Evolutionary conservation across 2,888 invertebrate genomes (phyloP).

Genomic region (Pharmacophagus antenor): DNA sequence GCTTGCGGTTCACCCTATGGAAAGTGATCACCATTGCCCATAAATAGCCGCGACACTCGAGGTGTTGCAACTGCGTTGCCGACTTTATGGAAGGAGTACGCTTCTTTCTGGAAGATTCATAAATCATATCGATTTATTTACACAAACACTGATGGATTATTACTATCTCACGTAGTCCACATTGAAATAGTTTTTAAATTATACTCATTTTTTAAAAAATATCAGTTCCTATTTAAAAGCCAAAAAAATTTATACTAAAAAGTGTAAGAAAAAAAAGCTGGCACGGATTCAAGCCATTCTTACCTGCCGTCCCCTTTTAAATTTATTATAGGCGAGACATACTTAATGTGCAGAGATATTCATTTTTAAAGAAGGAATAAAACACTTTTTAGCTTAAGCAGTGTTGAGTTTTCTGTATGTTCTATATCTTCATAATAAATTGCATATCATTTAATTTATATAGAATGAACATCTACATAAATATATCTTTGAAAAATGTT

Average conservation of each 20-base stretch:
- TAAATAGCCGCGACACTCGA: too few species aligned
- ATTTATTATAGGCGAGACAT: slow-evolving; percentile 26
- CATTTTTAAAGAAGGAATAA: slow-evolving; percentile 15
- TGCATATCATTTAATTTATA: background rate
- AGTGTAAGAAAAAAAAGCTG: slow-evolving; percentile 14
- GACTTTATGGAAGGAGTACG: too few species aligned
- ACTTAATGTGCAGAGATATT: slow-evolving; percentile 27
- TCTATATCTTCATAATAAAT: background rate
- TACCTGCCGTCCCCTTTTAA: slow-evolving; percentile 22
- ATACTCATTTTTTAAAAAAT: background rate
- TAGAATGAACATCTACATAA: too few species aligned
- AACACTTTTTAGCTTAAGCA: background rate
- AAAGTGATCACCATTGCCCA: too few species aligned
- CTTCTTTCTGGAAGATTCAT: too few species aligned
- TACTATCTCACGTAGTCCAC: too few species aligned
- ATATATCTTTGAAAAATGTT: too few species aligned
- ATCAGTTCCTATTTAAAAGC: background rate
- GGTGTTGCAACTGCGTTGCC: too few species aligned
- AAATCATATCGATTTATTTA: too few species aligned
- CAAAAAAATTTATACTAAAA: slow-evolving; percentile 2
- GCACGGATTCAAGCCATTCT: slow-evolving; percentile 22
- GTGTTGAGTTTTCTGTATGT: background rate
- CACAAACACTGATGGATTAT: too few species aligned
- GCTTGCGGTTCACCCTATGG: too few species aligned
- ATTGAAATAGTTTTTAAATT: too few species aligned